A percentile compares a stretch with the other conserved stretches of the same genome.
Evolutionary conservation across 2,797 vertebrate species (phyloP).

Genomic region (Bovichtus diacanthus): DNA sequence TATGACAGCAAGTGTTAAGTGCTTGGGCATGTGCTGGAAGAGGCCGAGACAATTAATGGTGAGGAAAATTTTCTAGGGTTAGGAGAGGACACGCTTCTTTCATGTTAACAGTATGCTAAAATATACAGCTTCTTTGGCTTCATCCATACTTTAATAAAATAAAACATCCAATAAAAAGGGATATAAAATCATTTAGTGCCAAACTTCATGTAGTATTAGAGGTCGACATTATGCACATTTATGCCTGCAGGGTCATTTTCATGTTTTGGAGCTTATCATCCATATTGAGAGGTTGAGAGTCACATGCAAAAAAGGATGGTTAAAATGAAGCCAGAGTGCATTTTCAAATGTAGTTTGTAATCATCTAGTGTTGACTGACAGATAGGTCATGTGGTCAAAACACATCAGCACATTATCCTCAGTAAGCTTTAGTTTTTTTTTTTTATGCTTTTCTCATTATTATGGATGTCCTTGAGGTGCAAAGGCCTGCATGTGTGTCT

Average conservation of each 20-base stretch:
- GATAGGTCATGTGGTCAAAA: conserved; percentile 39
- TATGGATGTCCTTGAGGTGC: conserved; percentile 42
- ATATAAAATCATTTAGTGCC: neutral
- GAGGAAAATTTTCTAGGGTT: neutral
- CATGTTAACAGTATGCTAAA: neutral
- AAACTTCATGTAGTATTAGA: conserved; percentile 15
- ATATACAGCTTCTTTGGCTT: conserved; percentile 1
- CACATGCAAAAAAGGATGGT: conserved; percentile 5
- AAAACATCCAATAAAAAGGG: neutral
- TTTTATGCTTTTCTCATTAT: conserved; percentile 9
- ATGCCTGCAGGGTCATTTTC: conserved; percentile 15
- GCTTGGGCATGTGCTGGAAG: neutral
- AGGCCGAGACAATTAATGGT: neutral
- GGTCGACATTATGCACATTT: conserved; percentile 21
- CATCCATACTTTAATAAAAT: neutral
- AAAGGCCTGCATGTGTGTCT: conserved; percentile 41
- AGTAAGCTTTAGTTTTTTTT: neutral
- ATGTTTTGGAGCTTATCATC: conserved; percentile 21
- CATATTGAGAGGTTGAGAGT: conserved; percentile 13
- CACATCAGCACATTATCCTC: conserved; percentile 14
- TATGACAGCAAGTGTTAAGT: neutral
- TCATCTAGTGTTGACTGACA: conserved; percentile 19
- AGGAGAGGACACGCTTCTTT: neutral
- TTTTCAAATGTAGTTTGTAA: conserved; percentile 31
- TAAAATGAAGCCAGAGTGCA: conserved; percentile 25